These are phyloP conservation scores for Dipodomys ordii DNA, from an alignment of 2,113 vertebrate species.

Conservation along the genomic window DNA sequence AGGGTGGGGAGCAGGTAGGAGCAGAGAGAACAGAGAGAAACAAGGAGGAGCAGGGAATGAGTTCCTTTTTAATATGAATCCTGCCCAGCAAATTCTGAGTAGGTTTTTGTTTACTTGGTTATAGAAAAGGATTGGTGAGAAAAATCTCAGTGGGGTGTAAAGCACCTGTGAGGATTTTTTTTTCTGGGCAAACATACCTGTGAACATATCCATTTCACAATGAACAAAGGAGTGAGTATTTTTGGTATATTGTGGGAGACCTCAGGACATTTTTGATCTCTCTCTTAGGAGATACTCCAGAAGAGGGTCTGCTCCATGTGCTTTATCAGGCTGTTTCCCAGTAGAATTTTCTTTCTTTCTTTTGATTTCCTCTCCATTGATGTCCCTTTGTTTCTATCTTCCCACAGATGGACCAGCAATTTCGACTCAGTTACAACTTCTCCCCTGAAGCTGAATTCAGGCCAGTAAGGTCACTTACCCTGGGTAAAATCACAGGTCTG, in stretches of 20 bases:
- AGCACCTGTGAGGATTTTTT: slow-evolving; percentile 71
- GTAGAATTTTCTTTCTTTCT: neutral
- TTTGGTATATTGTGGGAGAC: slow-evolving; percentile 59
- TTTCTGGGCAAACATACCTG: slow-evolving; percentile 57
- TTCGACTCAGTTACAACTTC: slow-evolving; percentile 93
- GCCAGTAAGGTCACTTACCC: slow-evolving; percentile 92
- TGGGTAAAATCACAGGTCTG: slow-evolving; percentile 95
- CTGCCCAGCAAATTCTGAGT: neutral
- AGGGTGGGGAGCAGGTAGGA: fast-evolving
- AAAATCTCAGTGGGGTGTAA: slow-evolving; percentile 62
- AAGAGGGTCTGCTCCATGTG: slow-evolving; percentile 50
- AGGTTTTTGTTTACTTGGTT: slow-evolving; percentile 64
- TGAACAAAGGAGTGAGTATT: neutral
- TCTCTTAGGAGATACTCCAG: slow-evolving; percentile 56
- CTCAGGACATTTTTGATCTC: slow-evolving; percentile 64
- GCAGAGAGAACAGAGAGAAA: neutral
- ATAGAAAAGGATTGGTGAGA: slow-evolving; percentile 56
- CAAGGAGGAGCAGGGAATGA: neutral
- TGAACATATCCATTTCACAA: slow-evolving; percentile 68
- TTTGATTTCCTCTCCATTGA: neutral
- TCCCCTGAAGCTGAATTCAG: slow-evolving; percentile 93
- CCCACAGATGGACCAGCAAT: slow-evolving; percentile 94
- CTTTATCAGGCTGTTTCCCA: neutral
- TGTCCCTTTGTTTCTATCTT: slow-evolving; percentile 36
- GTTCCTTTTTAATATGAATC: neutral